Evolutionary conservation across 2,113 vertebrate genomes (phyloP), one percentile per base, ranked within the genome.

Genomic region (Siniperca chuatsi): DNA sequence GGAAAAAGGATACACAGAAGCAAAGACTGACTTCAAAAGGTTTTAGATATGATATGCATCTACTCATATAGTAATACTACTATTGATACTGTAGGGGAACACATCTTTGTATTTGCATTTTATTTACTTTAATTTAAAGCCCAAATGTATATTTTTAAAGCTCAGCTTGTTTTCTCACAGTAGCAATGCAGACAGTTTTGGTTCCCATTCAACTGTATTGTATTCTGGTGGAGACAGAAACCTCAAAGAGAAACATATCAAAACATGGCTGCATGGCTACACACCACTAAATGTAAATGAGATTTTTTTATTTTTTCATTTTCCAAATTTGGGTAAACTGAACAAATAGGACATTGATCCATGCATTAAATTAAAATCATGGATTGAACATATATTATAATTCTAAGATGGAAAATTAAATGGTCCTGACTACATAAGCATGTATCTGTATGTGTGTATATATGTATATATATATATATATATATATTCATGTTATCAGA

Each of bases 11-110:
- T 20, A 52, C 20, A 68, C 11, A 52, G 15, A 66, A 20, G 44
- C 23, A 72, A 18, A 35, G 57, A 69, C n/a, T 20, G 18, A 77
- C 25, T 62, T 60, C 55, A 69, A 79, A 68, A 23, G 79, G 20
- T 33, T 81, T 81, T 11, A 16, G 4, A 69, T n/a, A 42, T 37
- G 40, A 55, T 25, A 40, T 68, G 6, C 25, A 40, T 44, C 57
- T 23, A n/a, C 11, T 64, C 2, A 18, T 48, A 48, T 15, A 46
- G 44, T 46, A 12, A 46, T 48, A 48, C 12, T 48, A 13, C 13
- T 48, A 48, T 48, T 48, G 12, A 35, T 50, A 8, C 15, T 50
- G 15, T 61, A 11, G 9, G 20, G 2, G 2, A n/a, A 81, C 1
- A 44, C 8, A 44, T 35, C 18, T 66, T 25, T 40, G 8, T 9